These are phyloP conservation scores for Myiozetetes cayanensis DNA, from an alignment of 2,113 vertebrate species.

Conservation along the genomic window DNA sequence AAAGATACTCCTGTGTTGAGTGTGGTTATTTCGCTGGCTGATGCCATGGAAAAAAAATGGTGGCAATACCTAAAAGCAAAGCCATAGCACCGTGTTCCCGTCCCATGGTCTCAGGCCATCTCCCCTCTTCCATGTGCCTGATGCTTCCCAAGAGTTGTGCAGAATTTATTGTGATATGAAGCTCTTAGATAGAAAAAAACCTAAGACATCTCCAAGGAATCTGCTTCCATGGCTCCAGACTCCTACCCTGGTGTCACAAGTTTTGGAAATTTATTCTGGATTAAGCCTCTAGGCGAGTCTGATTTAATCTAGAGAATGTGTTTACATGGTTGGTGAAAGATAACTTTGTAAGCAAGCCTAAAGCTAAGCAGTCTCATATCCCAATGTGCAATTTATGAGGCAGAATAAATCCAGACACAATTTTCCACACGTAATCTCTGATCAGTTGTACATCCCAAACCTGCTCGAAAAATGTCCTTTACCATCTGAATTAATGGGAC, in stretches of 20 bases:
- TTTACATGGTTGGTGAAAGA: neutral
- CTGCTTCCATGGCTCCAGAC: neutral
- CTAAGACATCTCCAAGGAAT: neutral
- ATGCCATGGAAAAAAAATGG: neutral
- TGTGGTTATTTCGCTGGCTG: neutral
- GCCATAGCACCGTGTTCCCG: accelerated
- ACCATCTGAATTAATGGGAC: neutral
- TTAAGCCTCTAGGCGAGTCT: neutral
- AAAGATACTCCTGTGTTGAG: neutral
- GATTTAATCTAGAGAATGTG: neutral
- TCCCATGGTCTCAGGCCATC: neutral
- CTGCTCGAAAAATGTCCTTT: neutral
- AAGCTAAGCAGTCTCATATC: neutral
- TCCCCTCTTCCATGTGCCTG: neutral
- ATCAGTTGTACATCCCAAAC: neutral
- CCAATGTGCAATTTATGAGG: neutral
- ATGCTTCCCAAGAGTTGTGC: neutral
- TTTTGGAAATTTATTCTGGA: neutral
- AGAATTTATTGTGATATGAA: neutral
- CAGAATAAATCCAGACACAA: neutral
- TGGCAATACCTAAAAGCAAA: neutral
- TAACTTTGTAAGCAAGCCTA: neutral
- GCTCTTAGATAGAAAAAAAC: neutral
- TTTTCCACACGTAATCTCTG: neutral
- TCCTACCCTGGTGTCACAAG: neutral